Conservation (phyloP, 2,888 invertebrate species). For the Idaea dimidiata region DNA sequence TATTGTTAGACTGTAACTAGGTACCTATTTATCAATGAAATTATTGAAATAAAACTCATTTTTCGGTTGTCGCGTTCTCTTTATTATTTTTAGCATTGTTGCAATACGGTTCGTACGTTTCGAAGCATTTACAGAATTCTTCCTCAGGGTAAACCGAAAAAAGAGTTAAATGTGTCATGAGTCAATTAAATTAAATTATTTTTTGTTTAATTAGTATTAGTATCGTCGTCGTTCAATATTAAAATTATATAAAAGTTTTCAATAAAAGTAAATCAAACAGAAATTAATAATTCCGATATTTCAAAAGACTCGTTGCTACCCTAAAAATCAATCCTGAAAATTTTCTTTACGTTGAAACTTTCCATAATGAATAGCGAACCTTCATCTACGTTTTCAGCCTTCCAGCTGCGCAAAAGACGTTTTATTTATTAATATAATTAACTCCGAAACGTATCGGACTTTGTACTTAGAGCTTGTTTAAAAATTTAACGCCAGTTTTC, state of each 20-base stretch:
- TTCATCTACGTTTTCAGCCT: slow-evolving; percentile 36
- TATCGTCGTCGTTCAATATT: neutral
- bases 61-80: too few relatives aligned
- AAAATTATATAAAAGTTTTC: neutral
- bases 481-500: slow-evolving; percentile 72
- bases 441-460: slow-evolving; percentile 72
- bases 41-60: too few relatives aligned
- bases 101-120: too few relatives aligned
- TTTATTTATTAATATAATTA: slow-evolving; percentile 75
- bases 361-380: slow-evolving; percentile 27
- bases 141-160: too few relatives aligned
- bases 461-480: slow-evolving; percentile 76
- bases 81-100: too few relatives aligned
- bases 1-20: neutral
- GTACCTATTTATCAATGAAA: too few relatives aligned
- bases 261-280: neutral
- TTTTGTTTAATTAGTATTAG: neutral
- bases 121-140: too few relatives aligned
- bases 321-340: slow-evolving; percentile 17
- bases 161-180: too few relatives aligned
- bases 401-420: slow-evolving; percentile 35
- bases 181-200: too few relatives aligned
- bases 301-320: neutral
- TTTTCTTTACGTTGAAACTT: slow-evolving; percentile 11
- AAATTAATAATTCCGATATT: neutral